Conservation (phyloP, 2,888 invertebrate species). For the Dexiosoma caninum region DNA sequence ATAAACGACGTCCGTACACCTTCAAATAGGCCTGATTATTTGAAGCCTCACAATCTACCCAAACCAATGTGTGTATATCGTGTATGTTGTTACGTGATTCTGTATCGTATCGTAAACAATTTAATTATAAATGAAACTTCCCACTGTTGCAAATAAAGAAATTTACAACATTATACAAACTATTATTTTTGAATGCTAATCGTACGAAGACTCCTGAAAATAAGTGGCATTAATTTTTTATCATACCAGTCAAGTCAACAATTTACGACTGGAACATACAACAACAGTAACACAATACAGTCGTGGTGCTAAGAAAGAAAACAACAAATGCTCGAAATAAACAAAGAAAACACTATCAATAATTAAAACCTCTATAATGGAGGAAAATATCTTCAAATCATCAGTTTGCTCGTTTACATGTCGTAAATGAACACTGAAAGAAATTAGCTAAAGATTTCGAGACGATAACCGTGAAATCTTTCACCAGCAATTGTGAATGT, state of each 20-base stretch:
- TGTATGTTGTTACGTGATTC: not conserved
- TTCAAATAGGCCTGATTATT: not conserved
- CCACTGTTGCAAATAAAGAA: slow-evolving; percentile 17
- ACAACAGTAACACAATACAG: no score
- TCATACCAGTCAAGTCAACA: slow-evolving; percentile 47
- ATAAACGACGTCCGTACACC: no score
- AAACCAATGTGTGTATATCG: no score
- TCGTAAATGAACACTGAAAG: slow-evolving; percentile 33
- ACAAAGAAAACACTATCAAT: slow-evolving; percentile 50
- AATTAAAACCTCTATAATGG: slow-evolving; percentile 56
- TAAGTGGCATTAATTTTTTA: slow-evolving; percentile 64
- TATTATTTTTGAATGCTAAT: slow-evolving; percentile 45
- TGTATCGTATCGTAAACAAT: slow-evolving; percentile 1
- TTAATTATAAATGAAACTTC: slow-evolving; percentile 11
- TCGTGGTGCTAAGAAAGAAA: not conserved
- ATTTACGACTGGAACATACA: slow-evolving; percentile 39
- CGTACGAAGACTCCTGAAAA: slow-evolving; percentile 47
- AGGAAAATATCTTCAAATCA: slow-evolving; percentile 28
- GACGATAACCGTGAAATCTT: no score
- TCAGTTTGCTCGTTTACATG: slow-evolving; percentile 39
- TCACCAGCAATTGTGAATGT: no score
- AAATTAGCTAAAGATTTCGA: no score
- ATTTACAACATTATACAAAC: slow-evolving; percentile 40
- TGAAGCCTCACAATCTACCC: not conserved
- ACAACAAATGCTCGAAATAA: not conserved